These are phyloP conservation scores for Microctenopoma stevenorrisi DNA, from an alignment of 2,797 vertebrate species.

Conservation along the genomic window DNA sequence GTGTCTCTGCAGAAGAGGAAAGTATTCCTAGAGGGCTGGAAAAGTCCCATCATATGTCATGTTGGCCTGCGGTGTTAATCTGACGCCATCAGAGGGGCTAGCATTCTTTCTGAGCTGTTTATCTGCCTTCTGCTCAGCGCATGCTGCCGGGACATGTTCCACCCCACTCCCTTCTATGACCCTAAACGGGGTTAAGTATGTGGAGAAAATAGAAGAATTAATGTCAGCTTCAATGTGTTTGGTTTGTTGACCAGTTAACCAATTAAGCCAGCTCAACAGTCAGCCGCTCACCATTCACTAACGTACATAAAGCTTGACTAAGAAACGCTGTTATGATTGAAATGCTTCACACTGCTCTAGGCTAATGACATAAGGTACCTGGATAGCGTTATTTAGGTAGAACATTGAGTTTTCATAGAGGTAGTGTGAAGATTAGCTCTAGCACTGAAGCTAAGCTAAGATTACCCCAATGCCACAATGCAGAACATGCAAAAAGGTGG, in stretches of 20 bases:
- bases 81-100: not conserved
- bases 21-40: conserved; percentile 53
- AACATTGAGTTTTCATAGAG: no score
- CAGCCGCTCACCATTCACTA: not conserved
- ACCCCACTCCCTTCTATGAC: conserved; percentile 2
- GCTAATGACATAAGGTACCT: no score
- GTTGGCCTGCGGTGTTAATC: conserved; percentile 7
- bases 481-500: no score
- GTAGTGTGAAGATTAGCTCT: no score
- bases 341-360: conserved; percentile 22
- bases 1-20: conserved; percentile 54
- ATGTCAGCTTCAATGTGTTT: conserved; percentile 56
- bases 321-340: conserved; percentile 34
- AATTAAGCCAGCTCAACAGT: conserved; percentile 34
- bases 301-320: conserved; percentile 27
- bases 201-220: conserved; percentile 47
- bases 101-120: no score
- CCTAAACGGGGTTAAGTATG: conserved; percentile 50
- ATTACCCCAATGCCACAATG: no score
- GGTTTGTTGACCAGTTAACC: conserved; percentile 21
- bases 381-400: no score
- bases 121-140: conserved; percentile 18
- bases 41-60: conserved; percentile 25
- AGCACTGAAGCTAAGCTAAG: no score
- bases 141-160: conserved; percentile 30